Conservation (phyloP, 2,797 vertebrate species). For the Heliangelus exortis region DNA sequence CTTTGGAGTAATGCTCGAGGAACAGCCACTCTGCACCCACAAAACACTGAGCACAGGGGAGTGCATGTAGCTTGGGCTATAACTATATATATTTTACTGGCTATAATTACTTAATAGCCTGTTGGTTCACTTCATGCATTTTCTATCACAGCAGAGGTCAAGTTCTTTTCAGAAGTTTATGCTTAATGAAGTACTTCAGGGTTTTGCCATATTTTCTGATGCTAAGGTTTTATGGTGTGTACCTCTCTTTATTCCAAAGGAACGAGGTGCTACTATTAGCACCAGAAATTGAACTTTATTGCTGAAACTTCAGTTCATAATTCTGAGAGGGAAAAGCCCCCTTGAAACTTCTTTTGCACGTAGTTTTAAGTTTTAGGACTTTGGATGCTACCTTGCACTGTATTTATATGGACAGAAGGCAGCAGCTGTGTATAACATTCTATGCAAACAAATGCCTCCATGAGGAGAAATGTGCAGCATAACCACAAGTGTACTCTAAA, state of each 20-base stretch:
- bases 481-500: background rate
- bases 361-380: background rate
- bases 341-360: background rate
- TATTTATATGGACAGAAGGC: background rate
- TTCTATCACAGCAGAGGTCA: background rate
- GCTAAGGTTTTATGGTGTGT: background rate
- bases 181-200: background rate
- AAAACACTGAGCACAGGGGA: no score
- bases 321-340: background rate
- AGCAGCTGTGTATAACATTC: background rate
- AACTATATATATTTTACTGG: background rate
- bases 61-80: accelerated
- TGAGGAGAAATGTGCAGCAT: background rate
- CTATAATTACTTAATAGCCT: background rate
- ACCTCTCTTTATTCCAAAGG: background rate
- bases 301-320: background rate
- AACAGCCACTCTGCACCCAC: no score
- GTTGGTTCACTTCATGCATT: background rate
- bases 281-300: background rate
- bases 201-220: background rate
- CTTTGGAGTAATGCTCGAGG: no score
- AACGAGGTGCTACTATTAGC: background rate
- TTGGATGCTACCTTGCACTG: background rate
- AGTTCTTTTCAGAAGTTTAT: background rate
- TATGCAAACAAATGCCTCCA: background rate